Evolutionary conservation across 2,888 invertebrate genomes (phyloP).

Genomic region (Meandrusa payeni): DNA sequence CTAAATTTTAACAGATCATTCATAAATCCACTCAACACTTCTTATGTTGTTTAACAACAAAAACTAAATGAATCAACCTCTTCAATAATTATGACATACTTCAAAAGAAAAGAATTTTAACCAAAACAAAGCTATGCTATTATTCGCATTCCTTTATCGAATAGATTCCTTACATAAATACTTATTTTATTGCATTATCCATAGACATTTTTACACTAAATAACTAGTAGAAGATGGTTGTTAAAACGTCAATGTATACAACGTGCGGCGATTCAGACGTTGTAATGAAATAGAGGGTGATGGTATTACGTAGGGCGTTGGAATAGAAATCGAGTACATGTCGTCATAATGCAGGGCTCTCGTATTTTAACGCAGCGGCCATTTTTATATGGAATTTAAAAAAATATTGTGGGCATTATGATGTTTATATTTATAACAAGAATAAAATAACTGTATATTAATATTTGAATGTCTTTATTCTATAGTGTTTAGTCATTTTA

Average conservation of each 20-base stretch:
- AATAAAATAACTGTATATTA: too few relatives aligned
- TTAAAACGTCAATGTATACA: conserved; percentile 19
- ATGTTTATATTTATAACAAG: too few relatives aligned
- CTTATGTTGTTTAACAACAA: background rate
- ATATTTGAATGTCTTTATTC: too few relatives aligned
- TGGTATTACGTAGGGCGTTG: conserved; percentile 30
- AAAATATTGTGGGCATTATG: too few relatives aligned
- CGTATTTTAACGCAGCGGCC: conserved; percentile 2
- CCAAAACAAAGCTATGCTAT: conserved; percentile 53
- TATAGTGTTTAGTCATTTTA: too few relatives aligned
- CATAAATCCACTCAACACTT: background rate
- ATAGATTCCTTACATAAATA: conserved; percentile 34
- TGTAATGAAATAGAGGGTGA: conserved; percentile 19
- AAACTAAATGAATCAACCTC: background rate
- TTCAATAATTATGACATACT: conserved; percentile 14
- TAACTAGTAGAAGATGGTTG: background rate
- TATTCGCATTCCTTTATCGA: conserved; percentile 34
- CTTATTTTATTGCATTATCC: conserved; percentile 5
- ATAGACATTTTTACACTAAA: conserved; percentile 17
- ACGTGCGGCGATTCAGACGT: background rate
- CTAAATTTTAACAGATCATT: background rate
- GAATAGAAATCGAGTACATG: conserved; percentile 52
- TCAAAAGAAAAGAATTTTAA: conserved; percentile 43
- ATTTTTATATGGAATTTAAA: too few relatives aligned
- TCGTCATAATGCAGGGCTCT: conserved; percentile 43